phyloP scores from a whole-genome alignment of 2,113 vertebrate species.

The Nibea coibor region DNA sequence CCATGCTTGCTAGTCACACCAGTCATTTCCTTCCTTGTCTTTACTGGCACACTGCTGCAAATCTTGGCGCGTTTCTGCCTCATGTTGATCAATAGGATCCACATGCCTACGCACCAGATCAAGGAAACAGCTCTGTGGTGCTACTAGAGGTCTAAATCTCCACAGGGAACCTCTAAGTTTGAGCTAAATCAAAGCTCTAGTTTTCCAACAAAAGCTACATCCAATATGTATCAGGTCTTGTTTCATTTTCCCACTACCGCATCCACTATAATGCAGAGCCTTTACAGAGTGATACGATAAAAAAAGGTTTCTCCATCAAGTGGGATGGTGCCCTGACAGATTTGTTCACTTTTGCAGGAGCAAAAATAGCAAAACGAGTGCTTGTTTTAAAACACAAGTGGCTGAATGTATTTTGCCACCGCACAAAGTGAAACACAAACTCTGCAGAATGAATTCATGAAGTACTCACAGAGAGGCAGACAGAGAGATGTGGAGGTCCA shows the following conservation, averaged over 20 bases:
- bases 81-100: neutral
- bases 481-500: slow-evolving; percentile 56
- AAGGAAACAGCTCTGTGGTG: no score
- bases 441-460: neutral
- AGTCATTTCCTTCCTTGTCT: neutral
- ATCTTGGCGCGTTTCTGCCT: neutral
- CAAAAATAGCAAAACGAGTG: neutral
- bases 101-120: no score
- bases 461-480: slow-evolving; percentile 76
- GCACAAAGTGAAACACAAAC: neutral
- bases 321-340: neutral
- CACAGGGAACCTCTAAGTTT: neutral
- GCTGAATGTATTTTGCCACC: neutral
- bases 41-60: neutral
- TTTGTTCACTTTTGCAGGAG: neutral
- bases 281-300: neutral
- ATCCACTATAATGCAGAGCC: neutral
- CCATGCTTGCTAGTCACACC: neutral
- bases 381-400: neutral
- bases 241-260: neutral
- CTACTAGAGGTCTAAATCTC: neutral
- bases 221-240: neutral
- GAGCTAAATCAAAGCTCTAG: neutral
- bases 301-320: no score
- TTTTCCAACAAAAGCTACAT: slow-evolving; percentile 10